Conservation (phyloP, 2,888 invertebrate genomes). For the Gibbula magus region DNA sequence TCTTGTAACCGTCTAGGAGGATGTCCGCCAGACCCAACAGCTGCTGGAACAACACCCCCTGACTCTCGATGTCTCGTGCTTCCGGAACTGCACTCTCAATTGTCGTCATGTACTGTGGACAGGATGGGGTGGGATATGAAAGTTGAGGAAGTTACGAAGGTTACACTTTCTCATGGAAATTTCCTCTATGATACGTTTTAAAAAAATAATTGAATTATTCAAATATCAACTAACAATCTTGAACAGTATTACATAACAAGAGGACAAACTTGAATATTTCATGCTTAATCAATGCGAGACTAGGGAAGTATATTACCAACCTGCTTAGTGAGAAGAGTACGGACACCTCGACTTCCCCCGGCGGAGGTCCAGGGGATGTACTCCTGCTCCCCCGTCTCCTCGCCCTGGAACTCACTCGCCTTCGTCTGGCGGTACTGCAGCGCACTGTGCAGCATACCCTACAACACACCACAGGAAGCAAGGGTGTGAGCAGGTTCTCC, state of each 20-base stretch:
- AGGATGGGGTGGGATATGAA: too few species aligned
- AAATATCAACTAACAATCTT: too few species aligned
- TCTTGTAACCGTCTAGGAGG: conserved; percentile 83
- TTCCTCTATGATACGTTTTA: too few species aligned
- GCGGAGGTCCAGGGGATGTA: conserved; percentile 87
- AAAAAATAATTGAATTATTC: too few species aligned
- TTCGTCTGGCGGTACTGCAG: conserved; percentile 75
- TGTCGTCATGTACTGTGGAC: conserved; percentile 64
- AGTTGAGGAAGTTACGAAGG: too few species aligned
- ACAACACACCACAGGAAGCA: conserved; percentile 26
- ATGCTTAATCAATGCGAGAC: too few species aligned
- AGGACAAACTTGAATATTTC: too few species aligned
- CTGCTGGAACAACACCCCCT: conserved; percentile 82
- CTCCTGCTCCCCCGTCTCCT: conserved; percentile 74
- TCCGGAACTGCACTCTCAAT: conserved; percentile 72
- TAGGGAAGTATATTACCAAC: too few species aligned
- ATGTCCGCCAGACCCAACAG: conserved; percentile 83
- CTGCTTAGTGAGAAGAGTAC: conserved; percentile 72
- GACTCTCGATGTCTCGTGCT: conserved; percentile 79
- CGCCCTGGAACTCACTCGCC: conserved; percentile 44
- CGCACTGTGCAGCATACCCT: conserved; percentile 82
- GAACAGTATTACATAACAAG: too few species aligned
- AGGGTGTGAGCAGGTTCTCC: too few species aligned
- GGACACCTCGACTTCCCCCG: conserved; percentile 78
- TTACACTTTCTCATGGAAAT: too few species aligned